These are phyloP conservation scores for Danio tinwini DNA, from an alignment of 2,797 vertebrate species.

Conservation along the genomic window DNA sequence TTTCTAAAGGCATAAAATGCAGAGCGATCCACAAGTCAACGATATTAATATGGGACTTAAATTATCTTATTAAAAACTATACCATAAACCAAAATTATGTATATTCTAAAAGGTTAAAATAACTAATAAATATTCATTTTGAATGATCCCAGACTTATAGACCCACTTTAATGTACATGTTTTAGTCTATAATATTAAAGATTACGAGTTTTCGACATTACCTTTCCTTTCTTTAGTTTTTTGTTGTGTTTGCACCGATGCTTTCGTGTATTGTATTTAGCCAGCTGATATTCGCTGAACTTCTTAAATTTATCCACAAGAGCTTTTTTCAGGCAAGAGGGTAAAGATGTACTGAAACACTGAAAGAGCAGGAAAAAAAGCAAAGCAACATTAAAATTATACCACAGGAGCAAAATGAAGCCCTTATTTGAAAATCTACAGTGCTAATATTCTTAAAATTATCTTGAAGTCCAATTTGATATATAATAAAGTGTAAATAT, in stretches of 20 bases:
- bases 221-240: conserved; percentile 63
- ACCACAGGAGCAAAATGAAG: neutral
- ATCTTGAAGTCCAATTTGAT: neutral
- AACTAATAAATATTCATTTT: neutral
- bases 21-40: neutral
- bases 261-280: conserved; percentile 88
- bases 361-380: conserved; percentile 57
- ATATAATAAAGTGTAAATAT: neutral
- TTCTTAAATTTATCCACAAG: conserved; percentile 87
- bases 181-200: neutral
- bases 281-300: conserved; percentile 89
- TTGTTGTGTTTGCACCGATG: conserved; percentile 81
- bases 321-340: conserved; percentile 84
- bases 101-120: neutral
- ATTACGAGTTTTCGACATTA: neutral
- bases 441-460: neutral
- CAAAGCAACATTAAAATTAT: neutral
- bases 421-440: neutral
- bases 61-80: too few relatives aligned
- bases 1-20: neutral
- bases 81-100: neutral
- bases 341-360: conserved; percentile 81
- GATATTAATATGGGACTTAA: neutral
- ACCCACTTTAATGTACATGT: neutral
- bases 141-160: neutral